Evolutionary conservation across 1,140 invertebrate genomes (phyloP).

Genomic region (Liolophura sinensis): DNA sequence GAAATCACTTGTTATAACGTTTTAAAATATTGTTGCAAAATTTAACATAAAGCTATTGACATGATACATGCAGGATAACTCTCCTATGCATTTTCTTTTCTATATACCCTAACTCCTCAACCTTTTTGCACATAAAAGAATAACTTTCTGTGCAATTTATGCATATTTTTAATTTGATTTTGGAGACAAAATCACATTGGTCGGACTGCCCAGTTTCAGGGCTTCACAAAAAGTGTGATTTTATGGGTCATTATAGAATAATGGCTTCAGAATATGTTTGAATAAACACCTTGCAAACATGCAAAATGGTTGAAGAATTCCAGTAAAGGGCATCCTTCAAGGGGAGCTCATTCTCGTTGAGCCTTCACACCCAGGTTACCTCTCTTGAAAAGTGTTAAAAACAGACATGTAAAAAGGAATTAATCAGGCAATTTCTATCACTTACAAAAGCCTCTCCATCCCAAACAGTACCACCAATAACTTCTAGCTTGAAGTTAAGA

Average conservation of each 20-base stretch:
- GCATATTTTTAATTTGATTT: no score
- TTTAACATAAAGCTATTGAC: not conserved
- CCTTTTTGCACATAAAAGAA: no score
- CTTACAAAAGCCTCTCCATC: slow-evolving; percentile 22
- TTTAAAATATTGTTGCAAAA: no score
- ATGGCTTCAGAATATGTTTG: not conserved
- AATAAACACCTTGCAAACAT: no score
- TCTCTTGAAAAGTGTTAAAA: no score
- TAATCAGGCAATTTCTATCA: not conserved
- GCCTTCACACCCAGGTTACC: not conserved
- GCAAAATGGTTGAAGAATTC: no score
- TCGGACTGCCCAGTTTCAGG: no score
- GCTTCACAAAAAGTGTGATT: not conserved
- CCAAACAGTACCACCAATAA: slow-evolving; percentile 12
- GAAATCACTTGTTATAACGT: no score
- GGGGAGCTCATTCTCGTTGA: not conserved
- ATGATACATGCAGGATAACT: not conserved
- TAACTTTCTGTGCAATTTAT: no score
- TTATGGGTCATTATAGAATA: not conserved
- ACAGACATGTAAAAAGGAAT: not conserved
- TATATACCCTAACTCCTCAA: no score
- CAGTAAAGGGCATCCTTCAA: not conserved
- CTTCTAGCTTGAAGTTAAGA: slow-evolving; percentile 16
- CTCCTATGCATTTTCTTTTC: not conserved
- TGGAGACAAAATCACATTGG: no score